Evolutionary conservation across 2,113 vertebrate species (phyloP).

Genomic region (Istiophorus platypterus): DNA sequence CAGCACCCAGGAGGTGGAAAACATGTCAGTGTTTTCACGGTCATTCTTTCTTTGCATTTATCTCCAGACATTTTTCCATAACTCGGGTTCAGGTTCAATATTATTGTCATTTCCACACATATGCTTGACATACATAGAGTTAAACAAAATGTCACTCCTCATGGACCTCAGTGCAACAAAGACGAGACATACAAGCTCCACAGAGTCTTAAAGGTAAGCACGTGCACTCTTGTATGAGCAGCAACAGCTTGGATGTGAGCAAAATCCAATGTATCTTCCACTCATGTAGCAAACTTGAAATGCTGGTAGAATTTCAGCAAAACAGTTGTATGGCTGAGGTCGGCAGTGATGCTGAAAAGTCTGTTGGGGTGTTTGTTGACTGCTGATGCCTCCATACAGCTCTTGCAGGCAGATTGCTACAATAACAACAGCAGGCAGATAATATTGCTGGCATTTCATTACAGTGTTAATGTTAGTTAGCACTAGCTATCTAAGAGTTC

Average conservation of each 20-base stretch:
- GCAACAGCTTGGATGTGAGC: not conserved
- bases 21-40: slow-evolving; percentile 6
- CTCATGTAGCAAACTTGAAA: not conserved
- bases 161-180: no score
- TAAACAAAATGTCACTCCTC: not conserved
- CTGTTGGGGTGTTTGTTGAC: not conserved
- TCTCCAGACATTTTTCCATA: not conserved
- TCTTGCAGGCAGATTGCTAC: not conserved
- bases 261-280: not conserved
- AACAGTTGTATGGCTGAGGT: not conserved
- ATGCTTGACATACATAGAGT: not conserved
- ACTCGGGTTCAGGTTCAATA: not conserved
- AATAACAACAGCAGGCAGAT: not conserved
- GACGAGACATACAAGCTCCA: no score
- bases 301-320: not conserved
- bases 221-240: not conserved
- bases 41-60: not conserved
- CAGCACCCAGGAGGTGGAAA: slow-evolving; percentile 66
- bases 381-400: not conserved
- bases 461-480: no score
- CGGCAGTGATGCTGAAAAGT: not conserved
- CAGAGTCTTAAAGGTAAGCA: no score
- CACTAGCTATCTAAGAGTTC: no score
- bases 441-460: not conserved
- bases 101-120: not conserved